phyloP scores from a whole-genome alignment of 2,888 invertebrate genomes.

The Microctonus brassicae region DNA sequence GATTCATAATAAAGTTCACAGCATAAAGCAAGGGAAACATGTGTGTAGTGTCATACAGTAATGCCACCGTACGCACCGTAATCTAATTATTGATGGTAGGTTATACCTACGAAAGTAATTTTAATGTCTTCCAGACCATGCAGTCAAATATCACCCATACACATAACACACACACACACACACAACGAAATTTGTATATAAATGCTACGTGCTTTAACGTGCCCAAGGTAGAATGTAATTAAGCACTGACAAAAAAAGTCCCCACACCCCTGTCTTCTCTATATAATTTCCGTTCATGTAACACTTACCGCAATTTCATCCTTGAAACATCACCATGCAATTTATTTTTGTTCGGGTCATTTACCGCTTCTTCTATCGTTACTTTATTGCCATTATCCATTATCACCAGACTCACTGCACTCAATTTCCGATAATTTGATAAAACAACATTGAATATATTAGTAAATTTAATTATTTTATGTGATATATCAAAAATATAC shows the following conservation, averaged over 20 bases:
- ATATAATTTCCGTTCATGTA: neutral
- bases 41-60: slow-evolving; percentile 4
- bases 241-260: slow-evolving; percentile 37
- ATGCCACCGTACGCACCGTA: slow-evolving; percentile 14
- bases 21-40: slow-evolving; percentile 1
- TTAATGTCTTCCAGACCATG: slow-evolving; percentile 38
- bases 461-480: neutral
- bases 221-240: slow-evolving; percentile 47
- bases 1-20: slow-evolving; percentile 36
- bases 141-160: neutral
- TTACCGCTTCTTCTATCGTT: neutral
- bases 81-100: slow-evolving; percentile 40
- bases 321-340: slow-evolving; percentile 27
- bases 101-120: slow-evolving; percentile 40
- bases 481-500: neutral
- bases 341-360: slow-evolving; percentile 4
- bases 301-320: slow-evolving; percentile 53
- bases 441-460: neutral
- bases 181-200: neutral
- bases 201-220: neutral
- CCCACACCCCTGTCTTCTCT: too few relatives aligned
- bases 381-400: neutral
- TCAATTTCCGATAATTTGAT: neutral
- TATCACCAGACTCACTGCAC: neutral
- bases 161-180: neutral